Conservation (phyloP, 2,797 vertebrate genomes). For the Acanthurus tractus region DNA sequence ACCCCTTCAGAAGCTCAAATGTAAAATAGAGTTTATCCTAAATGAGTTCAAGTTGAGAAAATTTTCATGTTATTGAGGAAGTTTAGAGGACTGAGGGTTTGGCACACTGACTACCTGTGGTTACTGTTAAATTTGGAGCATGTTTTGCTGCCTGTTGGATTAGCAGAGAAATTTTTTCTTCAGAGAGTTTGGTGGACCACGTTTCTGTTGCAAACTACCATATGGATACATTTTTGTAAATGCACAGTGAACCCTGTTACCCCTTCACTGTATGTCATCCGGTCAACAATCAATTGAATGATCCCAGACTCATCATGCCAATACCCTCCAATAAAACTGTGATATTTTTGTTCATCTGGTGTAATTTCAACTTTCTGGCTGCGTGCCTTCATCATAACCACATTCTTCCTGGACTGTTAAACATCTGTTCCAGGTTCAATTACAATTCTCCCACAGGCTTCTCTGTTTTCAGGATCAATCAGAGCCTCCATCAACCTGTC, state of each 20-base stretch:
- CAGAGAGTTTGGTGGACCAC: conserved; percentile 16
- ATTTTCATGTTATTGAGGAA: conserved; percentile 31
- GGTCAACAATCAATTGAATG: conserved; percentile 10
- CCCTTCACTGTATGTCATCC: not conserved
- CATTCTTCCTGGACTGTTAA: conserved; percentile 64
- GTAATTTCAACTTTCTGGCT: conserved; percentile 34
- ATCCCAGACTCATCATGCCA: not conserved
- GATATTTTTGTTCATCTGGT: conserved; percentile 14
- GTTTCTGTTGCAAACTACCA: conserved; percentile 4
- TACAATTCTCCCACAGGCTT: conserved; percentile 77
- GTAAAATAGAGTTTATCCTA: conserved; percentile 30
- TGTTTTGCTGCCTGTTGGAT: conserved; percentile 37
- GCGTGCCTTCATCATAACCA: conserved; percentile 35
- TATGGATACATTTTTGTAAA: conserved; percentile 3
- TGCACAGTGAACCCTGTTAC: conserved; percentile 5
- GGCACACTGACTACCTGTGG: conserved; percentile 32
- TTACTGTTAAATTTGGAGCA: conserved; percentile 44
- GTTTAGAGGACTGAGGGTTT: conserved; percentile 40
- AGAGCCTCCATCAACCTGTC: conserved; percentile 70
- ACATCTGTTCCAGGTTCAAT: conserved; percentile 78
- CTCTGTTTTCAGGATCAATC: conserved; percentile 80
- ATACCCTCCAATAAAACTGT: conserved; percentile 16
- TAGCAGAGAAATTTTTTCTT: conserved; percentile 23
- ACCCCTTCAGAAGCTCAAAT: conserved; percentile 18
- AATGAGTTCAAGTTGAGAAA: conserved; percentile 42